Base-by-base conservation (phyloP, 2,797 vertebrate species). In the Psittacula echo region DNA sequence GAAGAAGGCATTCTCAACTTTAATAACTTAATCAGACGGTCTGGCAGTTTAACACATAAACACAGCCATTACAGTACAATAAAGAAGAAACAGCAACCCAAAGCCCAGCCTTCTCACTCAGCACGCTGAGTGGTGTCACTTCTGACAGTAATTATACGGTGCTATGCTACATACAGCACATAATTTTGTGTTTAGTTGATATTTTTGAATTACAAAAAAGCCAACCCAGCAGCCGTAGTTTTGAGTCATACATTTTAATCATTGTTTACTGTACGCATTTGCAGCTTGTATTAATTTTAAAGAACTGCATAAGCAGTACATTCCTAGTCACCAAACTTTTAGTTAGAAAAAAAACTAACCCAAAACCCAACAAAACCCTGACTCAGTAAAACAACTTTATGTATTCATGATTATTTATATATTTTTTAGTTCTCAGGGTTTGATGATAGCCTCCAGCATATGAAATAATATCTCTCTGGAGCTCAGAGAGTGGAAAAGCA, bases 231-330 rank as follows among this genome's bases (percentile, higher is more conserved):
- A 85, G 18, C n/a, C 45, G 73, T 21, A 68, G 44, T 37, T 90
- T 92, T 85, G 32, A 90, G 29, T 79, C 27, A 78, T 74, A 64
- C 61, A 78, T 87, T 94, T 93, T 80, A 87, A 94, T 91, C 9
- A 79, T 41, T 91, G 74, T 80, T 95, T 92, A 85, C 68, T 29
- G 18, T 53, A 92, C 79, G 12, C 39, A 85, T 79, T 94, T 76
- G 48, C 34, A 58, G 60, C n/a, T 85, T 12, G 56, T 76, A 68
- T 65, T 85, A 67, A 45, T 67, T 87, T 87, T 60, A 87, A 82
- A 82, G 32, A 47, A 67, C 16, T 82, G 23, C 17, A 45, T n/a
- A 56, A 68, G 23, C 14, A 37, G 19, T 67, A 39, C 19, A 67
- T 62, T 79, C 15, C 41, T 56, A 83, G 29, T 79, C 37, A 85